phyloP scores from a whole-genome alignment of 2,797 vertebrate species.

The Xenentodon cancila region DNA sequence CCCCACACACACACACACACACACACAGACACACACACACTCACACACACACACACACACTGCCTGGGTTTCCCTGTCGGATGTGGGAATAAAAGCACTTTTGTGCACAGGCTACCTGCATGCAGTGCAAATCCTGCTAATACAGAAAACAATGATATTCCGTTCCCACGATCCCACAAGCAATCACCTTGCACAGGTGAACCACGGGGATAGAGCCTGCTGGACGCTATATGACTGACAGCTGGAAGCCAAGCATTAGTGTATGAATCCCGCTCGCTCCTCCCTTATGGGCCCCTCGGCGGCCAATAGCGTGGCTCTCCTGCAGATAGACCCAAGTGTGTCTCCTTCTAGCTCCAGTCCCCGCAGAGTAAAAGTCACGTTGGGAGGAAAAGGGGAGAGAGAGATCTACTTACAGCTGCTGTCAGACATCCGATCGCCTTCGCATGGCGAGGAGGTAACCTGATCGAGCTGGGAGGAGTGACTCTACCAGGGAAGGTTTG shows the following conservation, averaged over 20 bases:
- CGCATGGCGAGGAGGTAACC: slow-evolving; percentile 97
- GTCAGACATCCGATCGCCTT: slow-evolving; percentile 93
- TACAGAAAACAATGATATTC: slow-evolving; percentile 46
- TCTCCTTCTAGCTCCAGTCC: slow-evolving; percentile 88
- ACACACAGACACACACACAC: too few species aligned
- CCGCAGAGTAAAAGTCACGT: slow-evolving; percentile 93
- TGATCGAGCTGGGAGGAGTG: slow-evolving; percentile 92
- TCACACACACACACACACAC: too few species aligned
- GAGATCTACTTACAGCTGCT: slow-evolving; percentile 91
- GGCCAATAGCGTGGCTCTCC: slow-evolving; percentile 87
- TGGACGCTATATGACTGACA: slow-evolving; percentile 84
- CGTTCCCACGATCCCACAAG: slow-evolving; percentile 63
- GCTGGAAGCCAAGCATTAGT: slow-evolving; percentile 79
- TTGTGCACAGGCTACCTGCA: slow-evolving; percentile 4
- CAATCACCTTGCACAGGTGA: slow-evolving; percentile 84
- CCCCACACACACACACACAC: too few species aligned
- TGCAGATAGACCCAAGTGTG: slow-evolving; percentile 79
- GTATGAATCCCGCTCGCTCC: slow-evolving; percentile 79
- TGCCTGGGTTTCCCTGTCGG: slow-evolving; percentile 1
- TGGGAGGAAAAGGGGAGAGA: slow-evolving; percentile 86
- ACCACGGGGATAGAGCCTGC: slow-evolving; percentile 47
- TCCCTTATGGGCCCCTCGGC: slow-evolving; percentile 75
- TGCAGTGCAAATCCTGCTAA: slow-evolving; percentile 33
- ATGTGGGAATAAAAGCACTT: slow-evolving; percentile 22
- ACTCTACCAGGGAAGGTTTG: slow-evolving; percentile 85